Percentiles rank a stretch among this genome's conserved stretches.
phyloP scores from a whole-genome alignment of 2,113 vertebrate species.

The Sebastes fasciatus region DNA sequence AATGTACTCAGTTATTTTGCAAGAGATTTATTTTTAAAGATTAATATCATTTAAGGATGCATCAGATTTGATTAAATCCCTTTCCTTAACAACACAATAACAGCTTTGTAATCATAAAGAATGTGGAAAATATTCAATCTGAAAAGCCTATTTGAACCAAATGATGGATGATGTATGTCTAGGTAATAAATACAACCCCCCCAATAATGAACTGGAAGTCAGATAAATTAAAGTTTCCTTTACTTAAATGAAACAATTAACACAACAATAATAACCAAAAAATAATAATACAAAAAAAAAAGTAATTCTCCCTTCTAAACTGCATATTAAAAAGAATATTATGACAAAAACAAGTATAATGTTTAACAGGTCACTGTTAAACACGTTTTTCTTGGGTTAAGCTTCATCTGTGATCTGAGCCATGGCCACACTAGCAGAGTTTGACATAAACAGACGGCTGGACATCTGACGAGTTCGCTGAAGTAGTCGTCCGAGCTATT shows the following conservation, averaged over 20 bases:
- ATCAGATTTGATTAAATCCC: too few species aligned
- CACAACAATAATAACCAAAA: not conserved
- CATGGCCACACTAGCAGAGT: not conserved
- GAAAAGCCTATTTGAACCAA: too few species aligned
- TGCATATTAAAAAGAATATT: not conserved
- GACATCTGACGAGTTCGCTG: not conserved
- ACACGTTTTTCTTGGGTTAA: not conserved
- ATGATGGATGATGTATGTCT: too few species aligned
- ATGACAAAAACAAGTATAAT: not conserved
- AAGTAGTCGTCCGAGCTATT: constrained; percentile 14
- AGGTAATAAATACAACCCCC: too few species aligned
- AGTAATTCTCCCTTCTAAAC: not conserved
- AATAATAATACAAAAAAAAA: not conserved
- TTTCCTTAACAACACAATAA: too few species aligned
- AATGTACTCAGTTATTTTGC: too few species aligned
- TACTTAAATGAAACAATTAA: not conserved
- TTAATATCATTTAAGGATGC: too few species aligned
- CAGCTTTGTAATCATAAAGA: too few species aligned
- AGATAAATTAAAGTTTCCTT: not conserved
- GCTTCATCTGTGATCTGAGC: not conserved
- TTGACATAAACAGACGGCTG: not conserved
- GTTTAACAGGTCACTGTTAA: not conserved
- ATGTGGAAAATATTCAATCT: too few species aligned
- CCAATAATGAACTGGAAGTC: not conserved
- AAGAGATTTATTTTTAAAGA: too few species aligned